Evolutionary conservation across 2,888 invertebrate genomes (phyloP).

Genomic region (Drosophila infuscata): DNA sequence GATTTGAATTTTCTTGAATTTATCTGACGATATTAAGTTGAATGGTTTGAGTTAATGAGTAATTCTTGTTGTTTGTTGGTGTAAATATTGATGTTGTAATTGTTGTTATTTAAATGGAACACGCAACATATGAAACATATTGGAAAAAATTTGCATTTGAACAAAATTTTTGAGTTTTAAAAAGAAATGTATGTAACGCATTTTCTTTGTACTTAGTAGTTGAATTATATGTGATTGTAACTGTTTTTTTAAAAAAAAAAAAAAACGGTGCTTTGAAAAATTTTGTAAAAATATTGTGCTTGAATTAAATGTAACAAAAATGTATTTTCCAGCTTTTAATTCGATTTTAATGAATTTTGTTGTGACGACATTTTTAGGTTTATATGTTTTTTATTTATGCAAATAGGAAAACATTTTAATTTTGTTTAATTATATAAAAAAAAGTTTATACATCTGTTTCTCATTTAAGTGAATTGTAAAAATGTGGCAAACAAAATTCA

Average conservation of each 20-base stretch:
- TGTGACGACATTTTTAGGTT: constrained; percentile 41
- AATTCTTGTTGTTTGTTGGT: constrained; percentile 36
- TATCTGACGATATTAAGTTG: constrained; percentile 14
- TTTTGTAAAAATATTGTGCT: constrained; percentile 78
- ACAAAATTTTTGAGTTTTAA: constrained; percentile 55
- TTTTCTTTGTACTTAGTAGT: constrained; percentile 58
- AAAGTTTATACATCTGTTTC: constrained; percentile 49
- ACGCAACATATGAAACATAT: constrained; percentile 68
- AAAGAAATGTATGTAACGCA: constrained; percentile 63
- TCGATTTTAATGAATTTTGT: constrained; percentile 66
- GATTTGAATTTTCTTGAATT: background rate
- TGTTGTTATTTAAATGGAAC: constrained; percentile 53
- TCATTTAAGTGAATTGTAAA: constrained; percentile 24
- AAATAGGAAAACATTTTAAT: constrained; percentile 26
- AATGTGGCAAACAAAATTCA: constrained; percentile 77
- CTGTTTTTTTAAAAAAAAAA: constrained; percentile 65
- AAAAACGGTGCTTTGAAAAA: constrained; percentile 76
- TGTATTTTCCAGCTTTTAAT: constrained; percentile 46
- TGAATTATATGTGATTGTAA: constrained; percentile 56
- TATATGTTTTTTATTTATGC: constrained; percentile 40
- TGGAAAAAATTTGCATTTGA: constrained; percentile 60
- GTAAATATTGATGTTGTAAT: constrained; percentile 36
- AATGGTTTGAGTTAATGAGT: constrained; percentile 21
- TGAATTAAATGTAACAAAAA: constrained; percentile 75
- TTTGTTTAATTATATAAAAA: constrained; percentile 42